These are phyloP conservation scores for Actinostola sp. DNA, from an alignment of 92 coral and sea anemone species.

Conservation along the genomic window DNA sequence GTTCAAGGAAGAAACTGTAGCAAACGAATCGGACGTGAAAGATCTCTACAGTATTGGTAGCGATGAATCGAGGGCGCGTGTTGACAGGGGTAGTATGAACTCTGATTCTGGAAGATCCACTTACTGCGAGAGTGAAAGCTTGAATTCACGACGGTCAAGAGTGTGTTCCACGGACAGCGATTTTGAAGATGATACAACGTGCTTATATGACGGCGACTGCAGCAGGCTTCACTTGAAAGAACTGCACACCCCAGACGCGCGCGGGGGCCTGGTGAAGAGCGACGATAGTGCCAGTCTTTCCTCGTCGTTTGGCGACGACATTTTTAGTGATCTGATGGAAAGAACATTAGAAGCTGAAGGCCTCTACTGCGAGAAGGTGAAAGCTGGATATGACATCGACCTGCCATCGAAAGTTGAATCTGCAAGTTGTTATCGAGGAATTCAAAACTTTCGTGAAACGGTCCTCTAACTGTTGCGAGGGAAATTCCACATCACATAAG, in stretches of 20 bases:
- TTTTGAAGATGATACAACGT: slow-evolving; percentile 3
- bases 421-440: neutral
- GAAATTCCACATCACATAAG: neutral
- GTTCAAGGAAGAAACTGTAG: neutral
- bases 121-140: neutral
- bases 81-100: neutral
- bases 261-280: neutral
- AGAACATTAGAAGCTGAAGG: slow-evolving; percentile 19
- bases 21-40: neutral
- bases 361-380: neutral
- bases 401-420: neutral
- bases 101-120: slow-evolving; percentile 39
- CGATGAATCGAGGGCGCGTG: neutral
- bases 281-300: neutral
- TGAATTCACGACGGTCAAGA: neutral
- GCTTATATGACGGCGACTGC: too few relatives aligned
- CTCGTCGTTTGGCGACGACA: neutral
- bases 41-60: neutral
- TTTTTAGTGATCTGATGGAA: slow-evolving; percentile 37
- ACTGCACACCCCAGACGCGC: neutral
- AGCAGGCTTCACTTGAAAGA: neutral
- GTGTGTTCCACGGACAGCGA: slow-evolving; percentile 10
- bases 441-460: slow-evolving; percentile 17
- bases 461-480: slow-evolving; percentile 2
- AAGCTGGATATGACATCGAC: neutral